A percentile compares a stretch with the other conserved stretches of the same genome.
These are phyloP conservation scores for Thereva nobilitata DNA, from an alignment of 2,888 invertebrate species.

Conservation along the genomic window DNA sequence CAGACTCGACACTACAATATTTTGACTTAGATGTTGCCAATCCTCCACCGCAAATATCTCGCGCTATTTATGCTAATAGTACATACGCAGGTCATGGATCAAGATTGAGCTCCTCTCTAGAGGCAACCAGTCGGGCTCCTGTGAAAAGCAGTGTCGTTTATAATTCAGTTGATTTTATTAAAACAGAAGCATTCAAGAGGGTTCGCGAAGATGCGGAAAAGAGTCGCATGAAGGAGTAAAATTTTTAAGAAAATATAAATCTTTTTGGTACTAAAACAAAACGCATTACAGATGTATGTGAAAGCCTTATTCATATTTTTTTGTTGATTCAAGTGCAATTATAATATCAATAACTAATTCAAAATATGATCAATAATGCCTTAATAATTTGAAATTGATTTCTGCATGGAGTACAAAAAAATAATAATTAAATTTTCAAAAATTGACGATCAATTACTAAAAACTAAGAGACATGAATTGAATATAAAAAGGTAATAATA, in stretches of 20 bases:
- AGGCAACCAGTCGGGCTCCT: conserved; percentile 57
- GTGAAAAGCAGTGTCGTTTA: conserved; percentile 69
- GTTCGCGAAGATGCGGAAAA: conserved; percentile 80
- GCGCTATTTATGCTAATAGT: conserved; percentile 37
- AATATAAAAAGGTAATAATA: too few species aligned
- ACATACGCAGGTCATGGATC: conserved; percentile 45
- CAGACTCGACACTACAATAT: conserved; percentile 68
- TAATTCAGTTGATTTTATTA: conserved; percentile 91
- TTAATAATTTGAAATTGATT: conserved; percentile 12
- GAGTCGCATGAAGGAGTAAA: conserved; percentile 57
- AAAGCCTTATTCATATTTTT: conserved; percentile 2
- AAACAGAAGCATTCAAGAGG: conserved; percentile 90
- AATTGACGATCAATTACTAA: too few species aligned
- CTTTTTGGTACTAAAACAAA: background rate
- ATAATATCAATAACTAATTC: background rate
- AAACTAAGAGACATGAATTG: too few species aligned
- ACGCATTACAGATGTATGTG: background rate
- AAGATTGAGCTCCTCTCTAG: conserved; percentile 49
- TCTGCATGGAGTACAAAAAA: conserved; percentile 22
- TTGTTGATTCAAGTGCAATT: conserved; percentile 28
- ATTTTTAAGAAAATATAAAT: background rate
- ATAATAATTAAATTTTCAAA: too few species aligned
- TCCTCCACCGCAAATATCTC: conserved; percentile 50
- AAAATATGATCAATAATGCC: conserved; percentile 16
- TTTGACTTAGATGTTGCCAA: conserved; percentile 76